Evolutionary conservation across 1,140 invertebrate species (phyloP).

Genomic region (Tachypleus tridentatus): DNA sequence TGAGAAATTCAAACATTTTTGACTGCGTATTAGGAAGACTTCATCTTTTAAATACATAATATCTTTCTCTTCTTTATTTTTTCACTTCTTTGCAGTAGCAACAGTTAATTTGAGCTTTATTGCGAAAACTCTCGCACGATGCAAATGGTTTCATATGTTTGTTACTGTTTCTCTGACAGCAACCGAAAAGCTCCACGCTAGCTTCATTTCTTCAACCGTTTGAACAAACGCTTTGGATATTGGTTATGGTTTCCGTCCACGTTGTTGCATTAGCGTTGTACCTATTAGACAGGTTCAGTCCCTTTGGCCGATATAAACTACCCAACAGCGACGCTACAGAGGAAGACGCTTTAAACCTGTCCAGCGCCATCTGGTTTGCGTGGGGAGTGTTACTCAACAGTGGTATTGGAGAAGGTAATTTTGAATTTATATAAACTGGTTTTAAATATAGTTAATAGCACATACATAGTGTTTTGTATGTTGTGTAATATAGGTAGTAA

Average conservation of each 20-base stretch:
- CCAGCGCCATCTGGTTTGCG: constrained; percentile 98
- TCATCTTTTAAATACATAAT: too few species aligned
- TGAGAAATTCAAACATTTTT: too few species aligned
- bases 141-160: too few species aligned
- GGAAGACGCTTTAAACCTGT: constrained; percentile 93
- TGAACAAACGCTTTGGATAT: constrained; percentile 94
- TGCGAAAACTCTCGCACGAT: too few species aligned
- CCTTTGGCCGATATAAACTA: constrained; percentile 78
- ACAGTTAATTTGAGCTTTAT: too few species aligned
- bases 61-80: too few species aligned
- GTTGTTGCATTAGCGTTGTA: constrained; percentile 94
- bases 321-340: constrained; percentile 54
- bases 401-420: constrained; percentile 91
- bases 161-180: constrained; percentile 42
- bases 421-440: too few species aligned
- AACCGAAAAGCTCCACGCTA: constrained; percentile 82
- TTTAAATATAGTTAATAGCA: neutral
- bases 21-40: too few species aligned
- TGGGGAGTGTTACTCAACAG: constrained; percentile 98
- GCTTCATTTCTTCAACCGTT: constrained; percentile 99
- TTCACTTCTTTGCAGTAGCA: too few species aligned
- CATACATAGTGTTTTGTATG: neutral
- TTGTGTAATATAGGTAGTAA: neutral
- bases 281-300: constrained; percentile 90
- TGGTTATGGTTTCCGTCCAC: constrained; percentile 96